phyloP scores from a whole-genome alignment of 2,113 vertebrate genomes.

The Sisor rabdophorus region DNA sequence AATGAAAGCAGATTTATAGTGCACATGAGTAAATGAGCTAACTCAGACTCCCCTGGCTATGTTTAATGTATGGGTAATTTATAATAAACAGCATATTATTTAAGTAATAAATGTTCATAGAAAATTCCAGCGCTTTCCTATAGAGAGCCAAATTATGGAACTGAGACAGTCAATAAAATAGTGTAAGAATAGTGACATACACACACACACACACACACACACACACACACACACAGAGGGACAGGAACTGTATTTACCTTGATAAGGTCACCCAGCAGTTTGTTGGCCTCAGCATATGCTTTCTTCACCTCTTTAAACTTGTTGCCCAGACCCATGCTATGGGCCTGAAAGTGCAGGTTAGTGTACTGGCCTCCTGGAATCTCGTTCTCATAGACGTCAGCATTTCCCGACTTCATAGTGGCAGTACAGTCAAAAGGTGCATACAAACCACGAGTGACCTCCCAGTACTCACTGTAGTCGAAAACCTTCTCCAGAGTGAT shows the following conservation, averaged over 20 bases:
- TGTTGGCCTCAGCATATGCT: conserved; percentile 89
- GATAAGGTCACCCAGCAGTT: conserved; percentile 91
- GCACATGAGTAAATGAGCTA: conserved; percentile 2
- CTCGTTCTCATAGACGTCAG: conserved; percentile 97
- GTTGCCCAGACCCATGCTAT: conserved; percentile 95
- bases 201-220: neutral
- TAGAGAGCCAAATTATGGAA: conserved; percentile 20
- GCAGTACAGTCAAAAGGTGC: conserved; percentile 95
- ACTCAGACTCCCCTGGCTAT: neutral
- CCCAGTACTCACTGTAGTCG: conserved; percentile 98
- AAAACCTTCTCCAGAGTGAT: conserved; percentile 85
- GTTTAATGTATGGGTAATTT: conserved; percentile 5
- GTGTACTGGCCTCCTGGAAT: conserved; percentile 97
- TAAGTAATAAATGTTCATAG: neutral
- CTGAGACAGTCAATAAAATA: conserved; percentile 24
- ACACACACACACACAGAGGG: neutral
- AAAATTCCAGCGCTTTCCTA: conserved; percentile 26
- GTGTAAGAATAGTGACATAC: neutral
- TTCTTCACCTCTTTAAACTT: conserved; percentile 98
- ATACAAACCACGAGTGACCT: conserved; percentile 85
- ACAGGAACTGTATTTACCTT: conserved; percentile 74
- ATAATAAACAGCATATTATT: conserved; percentile 12
- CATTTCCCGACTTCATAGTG: conserved; percentile 97
- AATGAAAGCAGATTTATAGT: conserved; percentile 12
- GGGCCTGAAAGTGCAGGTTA: conserved; percentile 98